Base-by-base conservation (phyloP, 2,797 vertebrate genomes). In the Scyliorhinus canicula region DNA sequence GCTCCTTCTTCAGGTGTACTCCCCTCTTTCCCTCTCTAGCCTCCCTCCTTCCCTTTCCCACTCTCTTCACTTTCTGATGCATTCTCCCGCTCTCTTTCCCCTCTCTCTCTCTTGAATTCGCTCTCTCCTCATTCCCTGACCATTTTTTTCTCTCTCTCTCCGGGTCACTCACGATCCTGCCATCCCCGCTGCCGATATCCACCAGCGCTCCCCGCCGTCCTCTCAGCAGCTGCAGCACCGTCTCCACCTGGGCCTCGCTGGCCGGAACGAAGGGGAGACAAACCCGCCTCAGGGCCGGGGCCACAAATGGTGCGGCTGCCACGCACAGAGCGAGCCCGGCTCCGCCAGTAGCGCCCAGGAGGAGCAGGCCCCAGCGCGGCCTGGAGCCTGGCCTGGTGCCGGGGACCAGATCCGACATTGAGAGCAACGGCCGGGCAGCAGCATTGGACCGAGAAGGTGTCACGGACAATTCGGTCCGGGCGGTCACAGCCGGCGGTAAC, bases 211-310 rank as follows among this genome's bases (percentile, higher is more conserved):
- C 99, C 0, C 96, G 97, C 93, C 99, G 97, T 79, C 95, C 52
- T 6, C 95, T 96, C 65, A 99, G 65, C 96, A 97, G 97, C 57
- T 77, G 96, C 95, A 99, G 95, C 19, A 99, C 98, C 0, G 99
- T 99, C 67, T 97, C 96, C 21, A 99, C 96, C 97, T 99, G 99
- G 12, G 96, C 95, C 0, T 97, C 95, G 26, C 98, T 99, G 0
- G 99, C 99, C 8, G 99, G 99, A 14, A 99, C 98, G 0, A 98
- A 99, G 0, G 99, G 99, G 77, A 99, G 96, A 93, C 99, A 99
- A n/a, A 99, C 95, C 55, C 96, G 98, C 31, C 99, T 98, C 65
- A 99, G 95, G 0, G 99, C 99, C 0, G 99, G 99, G 0, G 96
- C 95, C 1, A 99, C 82, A 28, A 99, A 99, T 0, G 99, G 99